Percentiles rank a stretch among this genome's conserved stretches.
Conservation (phyloP, 1,140 invertebrate species). For the Odontomachus brunneus region DNA sequence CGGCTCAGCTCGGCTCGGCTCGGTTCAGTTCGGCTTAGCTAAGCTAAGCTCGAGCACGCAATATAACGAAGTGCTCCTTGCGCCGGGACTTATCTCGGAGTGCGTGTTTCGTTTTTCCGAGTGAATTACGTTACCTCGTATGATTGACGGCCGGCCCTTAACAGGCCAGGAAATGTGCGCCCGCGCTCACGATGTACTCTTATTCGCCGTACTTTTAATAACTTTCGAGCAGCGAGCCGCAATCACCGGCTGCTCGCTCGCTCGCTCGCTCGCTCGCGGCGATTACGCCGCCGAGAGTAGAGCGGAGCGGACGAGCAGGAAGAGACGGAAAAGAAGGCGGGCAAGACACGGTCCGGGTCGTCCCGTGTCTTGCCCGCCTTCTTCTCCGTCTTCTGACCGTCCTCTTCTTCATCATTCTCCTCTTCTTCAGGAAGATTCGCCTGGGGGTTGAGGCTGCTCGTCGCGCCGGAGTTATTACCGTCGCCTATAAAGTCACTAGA, state of each 20-base stretch:
- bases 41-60: conserved; percentile 5
- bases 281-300: conserved; percentile 6
- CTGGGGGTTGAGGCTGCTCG: background rate
- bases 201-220: conserved; percentile 19
- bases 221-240: background rate
- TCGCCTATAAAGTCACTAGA: conserved; percentile 40
- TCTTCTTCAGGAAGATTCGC: background rate
- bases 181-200: background rate
- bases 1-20: background rate
- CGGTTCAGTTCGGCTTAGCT: background rate
- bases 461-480: conserved; percentile 34
- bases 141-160: conserved; percentile 13
- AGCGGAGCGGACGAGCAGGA: background rate
- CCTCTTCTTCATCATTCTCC: too few relatives aligned
- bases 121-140: conserved; percentile 31
- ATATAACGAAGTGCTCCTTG: conserved; percentile 10
- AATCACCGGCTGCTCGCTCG: background rate
- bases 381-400: too few relatives aligned
- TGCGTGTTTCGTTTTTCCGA: conserved; percentile 21
- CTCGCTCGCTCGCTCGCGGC: background rate
- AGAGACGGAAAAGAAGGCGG: background rate
- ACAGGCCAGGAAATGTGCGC: background rate
- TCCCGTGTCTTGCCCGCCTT: too few relatives aligned
- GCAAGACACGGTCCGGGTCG: too few relatives aligned
- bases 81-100: background rate